Percentiles rank a stretch among this genome's conserved stretches.
phyloP scores from a whole-genome alignment of 2,113 vertebrate species.

The Cettia cetti region DNA sequence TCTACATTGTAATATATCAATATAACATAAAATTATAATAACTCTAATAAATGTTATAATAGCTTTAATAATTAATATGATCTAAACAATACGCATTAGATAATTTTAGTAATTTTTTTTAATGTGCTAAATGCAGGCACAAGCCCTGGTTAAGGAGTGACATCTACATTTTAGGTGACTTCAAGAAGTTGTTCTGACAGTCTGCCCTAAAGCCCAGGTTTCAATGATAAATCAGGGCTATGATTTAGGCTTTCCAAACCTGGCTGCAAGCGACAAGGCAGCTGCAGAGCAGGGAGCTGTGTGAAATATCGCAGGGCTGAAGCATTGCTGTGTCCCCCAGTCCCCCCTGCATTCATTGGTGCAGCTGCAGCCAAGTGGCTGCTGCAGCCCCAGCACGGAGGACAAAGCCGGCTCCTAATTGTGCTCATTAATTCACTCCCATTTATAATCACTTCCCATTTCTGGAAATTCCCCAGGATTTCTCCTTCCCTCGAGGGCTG shows the following conservation, averaged over 20 bases:
- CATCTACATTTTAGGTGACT: neutral
- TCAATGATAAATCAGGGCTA: neutral
- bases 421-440: neutral
- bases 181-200: too few relatives aligned
- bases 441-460: neutral
- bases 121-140: neutral
- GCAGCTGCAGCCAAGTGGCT: neutral
- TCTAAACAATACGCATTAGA: neutral
- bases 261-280: too few relatives aligned
- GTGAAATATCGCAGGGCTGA: neutral
- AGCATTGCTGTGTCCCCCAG: accelerated
- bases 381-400: neutral
- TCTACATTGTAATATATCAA: neutral
- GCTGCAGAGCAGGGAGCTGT: neutral
- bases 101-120: neutral
- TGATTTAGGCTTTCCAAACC: neutral
- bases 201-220: neutral
- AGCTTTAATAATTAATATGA: too few relatives aligned
- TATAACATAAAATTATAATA: neutral
- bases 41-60: neutral
- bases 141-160: neutral
- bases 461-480: neutral
- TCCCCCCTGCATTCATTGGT: neutral
- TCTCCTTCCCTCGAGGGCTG: neutral
- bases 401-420: too few relatives aligned